Evolutionary conservation across 2,888 invertebrate species (phyloP).

Genomic region (Nemoura dubitans): DNA sequence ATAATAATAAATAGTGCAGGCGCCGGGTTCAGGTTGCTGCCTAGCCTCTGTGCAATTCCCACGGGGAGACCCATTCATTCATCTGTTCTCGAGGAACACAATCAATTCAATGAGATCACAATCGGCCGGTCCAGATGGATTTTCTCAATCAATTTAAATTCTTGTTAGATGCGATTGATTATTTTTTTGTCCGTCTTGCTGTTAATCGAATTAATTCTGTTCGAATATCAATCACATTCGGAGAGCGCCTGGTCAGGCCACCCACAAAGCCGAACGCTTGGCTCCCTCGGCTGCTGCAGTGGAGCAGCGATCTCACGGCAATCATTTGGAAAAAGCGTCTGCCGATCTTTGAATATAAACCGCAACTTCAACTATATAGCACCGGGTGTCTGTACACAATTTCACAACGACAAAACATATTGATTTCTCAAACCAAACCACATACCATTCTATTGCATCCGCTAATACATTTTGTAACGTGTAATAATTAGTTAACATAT

Average conservation of each 20-base stretch:
- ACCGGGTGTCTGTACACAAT: too few relatives aligned
- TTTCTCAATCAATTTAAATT: conserved; percentile 36
- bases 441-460: too few relatives aligned
- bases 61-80: background rate
- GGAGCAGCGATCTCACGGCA: background rate
- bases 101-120: background rate
- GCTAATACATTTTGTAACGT: background rate
- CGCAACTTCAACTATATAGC: too few relatives aligned
- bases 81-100: background rate
- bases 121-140: background rate
- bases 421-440: too few relatives aligned
- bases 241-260: background rate
- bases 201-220: conserved; percentile 31
- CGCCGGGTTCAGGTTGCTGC: too few relatives aligned
- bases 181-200: conserved; percentile 16
- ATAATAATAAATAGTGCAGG: too few relatives aligned
- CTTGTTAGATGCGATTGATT: conserved; percentile 30
- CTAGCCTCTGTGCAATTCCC: background rate
- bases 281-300: background rate
- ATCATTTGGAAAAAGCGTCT: too few relatives aligned
- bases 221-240: conserved; percentile 33
- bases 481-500: background rate
- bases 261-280: conserved; percentile 1
- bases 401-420: too few relatives aligned
- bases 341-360: too few relatives aligned